phyloP scores from a whole-genome alignment of 2,888 invertebrate genomes.

The Cheilosia scutellata region DNA sequence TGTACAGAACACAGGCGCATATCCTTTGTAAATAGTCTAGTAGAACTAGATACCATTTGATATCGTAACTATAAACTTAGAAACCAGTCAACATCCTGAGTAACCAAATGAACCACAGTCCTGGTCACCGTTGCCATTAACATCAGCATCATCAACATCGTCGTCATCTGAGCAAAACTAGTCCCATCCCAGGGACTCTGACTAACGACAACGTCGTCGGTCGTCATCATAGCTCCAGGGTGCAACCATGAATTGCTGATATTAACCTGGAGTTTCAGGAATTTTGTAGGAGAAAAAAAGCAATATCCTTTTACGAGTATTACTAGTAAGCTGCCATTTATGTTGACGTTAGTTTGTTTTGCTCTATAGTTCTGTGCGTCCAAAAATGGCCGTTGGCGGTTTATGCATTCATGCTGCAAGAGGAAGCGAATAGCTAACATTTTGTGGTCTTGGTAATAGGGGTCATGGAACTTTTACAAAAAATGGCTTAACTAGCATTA shows the following conservation, averaged over 20 bases:
- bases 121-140: neutral
- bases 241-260: constrained; percentile 44
- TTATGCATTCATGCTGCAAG: constrained; percentile 18
- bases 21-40: neutral
- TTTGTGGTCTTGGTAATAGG: constrained; percentile 30
- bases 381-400: constrained; percentile 35
- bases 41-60: constrained; percentile 43
- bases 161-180: constrained; percentile 15
- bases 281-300: constrained; percentile 37
- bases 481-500: constrained; percentile 18
- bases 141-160: neutral
- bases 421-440: constrained; percentile 25
- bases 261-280: constrained; percentile 53
- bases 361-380: constrained; percentile 39
- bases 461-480: constrained; percentile 31
- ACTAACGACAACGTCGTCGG: neutral
- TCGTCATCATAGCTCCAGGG: constrained; percentile 47
- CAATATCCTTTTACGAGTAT: constrained; percentile 38
- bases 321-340: constrained; percentile 35
- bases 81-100: constrained; percentile 54
- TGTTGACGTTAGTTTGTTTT: constrained; percentile 18
- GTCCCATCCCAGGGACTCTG: neutral
- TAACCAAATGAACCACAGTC: constrained; percentile 12
- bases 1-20: neutral
- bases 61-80: constrained; percentile 40